A percentile compares a stretch with the other conserved stretches of the same genome.
Conservation (phyloP, 2,113 vertebrate genomes). For the Tichodroma muraria region DNA sequence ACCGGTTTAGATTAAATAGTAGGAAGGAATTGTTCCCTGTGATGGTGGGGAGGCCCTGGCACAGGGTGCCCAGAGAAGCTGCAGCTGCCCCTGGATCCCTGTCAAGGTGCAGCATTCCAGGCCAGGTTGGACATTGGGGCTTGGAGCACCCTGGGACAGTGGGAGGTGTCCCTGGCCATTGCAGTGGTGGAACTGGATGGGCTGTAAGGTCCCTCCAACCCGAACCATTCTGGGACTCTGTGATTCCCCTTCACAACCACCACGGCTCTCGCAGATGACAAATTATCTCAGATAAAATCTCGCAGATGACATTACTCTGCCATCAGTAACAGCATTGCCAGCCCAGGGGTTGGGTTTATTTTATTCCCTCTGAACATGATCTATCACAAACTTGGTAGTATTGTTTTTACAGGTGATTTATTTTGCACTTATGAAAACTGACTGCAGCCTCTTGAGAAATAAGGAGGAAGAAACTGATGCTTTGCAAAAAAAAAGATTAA, state of each 20-base stretch:
- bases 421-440: not conserved
- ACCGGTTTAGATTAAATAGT: not conserved
- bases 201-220: not conserved
- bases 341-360: fast-evolving
- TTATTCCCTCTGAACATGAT: not conserved
- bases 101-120: not conserved
- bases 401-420: not conserved
- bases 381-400: not conserved
- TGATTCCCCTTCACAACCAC: not conserved
- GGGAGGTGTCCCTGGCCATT: not conserved
- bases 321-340: not conserved
- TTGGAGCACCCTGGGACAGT: not conserved
- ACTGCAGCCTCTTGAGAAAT: not conserved
- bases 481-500: not conserved
- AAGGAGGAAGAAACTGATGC: not conserved
- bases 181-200: not conserved
- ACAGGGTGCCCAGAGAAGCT: not conserved
- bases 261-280: not conserved
- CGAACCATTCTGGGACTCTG: not conserved
- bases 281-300: too few relatives aligned
- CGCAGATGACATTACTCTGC: not conserved
- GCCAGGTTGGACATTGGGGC: not conserved
- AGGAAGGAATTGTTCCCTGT: not conserved
- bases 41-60: not conserved
- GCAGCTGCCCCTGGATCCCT: not conserved